A percentile compares a stretch with the other conserved stretches of the same genome.
These are phyloP conservation scores for Echeneis naucrates DNA, from an alignment of 2,797 vertebrate genomes.

Conservation along the genomic window DNA sequence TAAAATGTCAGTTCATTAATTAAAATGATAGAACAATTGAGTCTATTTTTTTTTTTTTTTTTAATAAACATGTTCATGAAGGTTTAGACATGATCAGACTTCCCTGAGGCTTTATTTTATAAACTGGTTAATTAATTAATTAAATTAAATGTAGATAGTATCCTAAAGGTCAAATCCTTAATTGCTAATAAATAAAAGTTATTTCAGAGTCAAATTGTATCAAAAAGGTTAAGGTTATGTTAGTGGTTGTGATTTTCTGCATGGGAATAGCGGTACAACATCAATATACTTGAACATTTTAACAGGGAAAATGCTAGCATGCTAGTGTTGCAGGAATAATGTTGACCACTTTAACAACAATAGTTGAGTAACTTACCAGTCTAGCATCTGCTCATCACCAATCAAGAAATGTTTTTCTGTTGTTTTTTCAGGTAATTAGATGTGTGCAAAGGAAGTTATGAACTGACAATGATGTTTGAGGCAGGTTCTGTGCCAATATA, in stretches of 20 bases:
- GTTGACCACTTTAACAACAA: neutral
- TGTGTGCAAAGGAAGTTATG: neutral
- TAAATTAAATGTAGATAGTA: neutral
- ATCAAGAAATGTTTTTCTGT: neutral
- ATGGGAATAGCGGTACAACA: neutral
- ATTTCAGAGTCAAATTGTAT: too few species aligned
- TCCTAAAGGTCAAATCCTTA: neutral
- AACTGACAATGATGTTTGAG: neutral
- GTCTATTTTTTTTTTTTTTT: conserved; percentile 2
- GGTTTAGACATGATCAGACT: neutral
- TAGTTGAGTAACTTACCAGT: neutral
- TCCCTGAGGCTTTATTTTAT: conserved; percentile 9
- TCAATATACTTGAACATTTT: too few species aligned
- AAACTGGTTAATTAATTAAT: too few species aligned
- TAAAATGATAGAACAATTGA: neutral
- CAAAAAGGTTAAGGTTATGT: too few species aligned
- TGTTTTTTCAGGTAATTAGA: neutral
- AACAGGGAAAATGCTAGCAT: too few species aligned
- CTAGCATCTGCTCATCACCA: neutral
- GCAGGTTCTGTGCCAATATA: too few species aligned
- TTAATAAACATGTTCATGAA: neutral
- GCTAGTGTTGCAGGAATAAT: neutral
- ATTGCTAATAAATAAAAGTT: conserved; percentile 29
- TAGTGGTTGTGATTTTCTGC: too few species aligned
- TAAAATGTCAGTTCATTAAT: neutral